Conservation (phyloP, 2,888 invertebrate genomes). For the Zonitis immaculata region DNA sequence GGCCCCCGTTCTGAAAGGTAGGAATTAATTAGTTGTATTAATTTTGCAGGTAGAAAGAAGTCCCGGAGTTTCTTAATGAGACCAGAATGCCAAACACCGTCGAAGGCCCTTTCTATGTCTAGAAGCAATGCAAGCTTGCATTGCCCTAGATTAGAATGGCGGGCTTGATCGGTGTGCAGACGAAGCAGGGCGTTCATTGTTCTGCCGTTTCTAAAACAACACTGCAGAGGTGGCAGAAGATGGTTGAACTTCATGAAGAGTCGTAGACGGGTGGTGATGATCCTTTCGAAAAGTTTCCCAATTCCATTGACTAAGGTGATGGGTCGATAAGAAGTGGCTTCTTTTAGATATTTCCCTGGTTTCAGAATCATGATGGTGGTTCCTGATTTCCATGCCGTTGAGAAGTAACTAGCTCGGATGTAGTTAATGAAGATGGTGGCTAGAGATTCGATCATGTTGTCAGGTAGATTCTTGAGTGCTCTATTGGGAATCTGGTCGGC, state of each 20-base stretch:
- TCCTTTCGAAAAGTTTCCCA: background rate
- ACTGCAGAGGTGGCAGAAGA: background rate
- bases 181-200: constrained; percentile 4
- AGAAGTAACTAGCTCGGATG: background rate
- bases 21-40: constrained; percentile 5
- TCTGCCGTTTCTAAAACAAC: background rate
- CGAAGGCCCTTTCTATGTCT: constrained; percentile 18
- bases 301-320: background rate
- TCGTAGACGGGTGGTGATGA: background rate
- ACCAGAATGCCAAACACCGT: constrained; percentile 23
- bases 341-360: background rate
- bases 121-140: constrained; percentile 21
- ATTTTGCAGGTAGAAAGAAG: background rate
- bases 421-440: background rate
- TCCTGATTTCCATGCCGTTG: background rate
- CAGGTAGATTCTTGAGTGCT: background rate
- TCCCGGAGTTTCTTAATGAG: constrained; percentile 22
- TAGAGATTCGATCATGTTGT: background rate
- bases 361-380: background rate
- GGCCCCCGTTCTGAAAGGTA: no score
- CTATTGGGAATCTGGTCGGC: background rate
- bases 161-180: constrained; percentile 7
- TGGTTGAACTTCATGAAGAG: background rate
- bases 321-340: background rate
- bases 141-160: constrained; percentile 1